Percentiles rank a stretch among this genome's conserved stretches.
phyloP scores from a whole-genome alignment of 2,113 vertebrate genomes.

The Peucedramus taeniatus region DNA sequence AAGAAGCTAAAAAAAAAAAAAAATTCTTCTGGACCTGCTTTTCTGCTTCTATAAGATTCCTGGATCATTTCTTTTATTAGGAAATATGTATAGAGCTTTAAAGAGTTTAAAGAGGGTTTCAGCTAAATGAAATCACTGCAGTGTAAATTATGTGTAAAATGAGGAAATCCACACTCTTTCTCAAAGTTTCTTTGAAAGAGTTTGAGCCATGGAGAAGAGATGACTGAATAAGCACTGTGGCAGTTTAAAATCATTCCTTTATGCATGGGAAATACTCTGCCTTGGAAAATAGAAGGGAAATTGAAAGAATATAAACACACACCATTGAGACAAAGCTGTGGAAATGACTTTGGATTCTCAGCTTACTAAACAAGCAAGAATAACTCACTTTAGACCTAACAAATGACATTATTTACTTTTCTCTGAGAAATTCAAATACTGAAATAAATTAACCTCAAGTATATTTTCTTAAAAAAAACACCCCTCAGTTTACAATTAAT shows the following conservation, averaged over 20 bases:
- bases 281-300: not conserved
- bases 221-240: not conserved
- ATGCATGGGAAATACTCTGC: not conserved
- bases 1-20: not conserved
- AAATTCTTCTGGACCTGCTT: not conserved
- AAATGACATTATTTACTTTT: not conserved
- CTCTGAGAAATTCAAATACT: not conserved
- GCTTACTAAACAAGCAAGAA: not conserved
- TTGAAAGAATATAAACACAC: not conserved
- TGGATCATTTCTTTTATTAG: not conserved
- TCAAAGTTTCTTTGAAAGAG: not conserved
- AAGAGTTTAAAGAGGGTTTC: not conserved
- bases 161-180: not conserved
- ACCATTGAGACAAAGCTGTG: not conserved
- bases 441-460: not conserved
- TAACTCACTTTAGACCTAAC: not conserved
- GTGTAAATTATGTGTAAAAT: not conserved
- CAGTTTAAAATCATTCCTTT: not conserved
- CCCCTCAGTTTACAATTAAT: not conserved
- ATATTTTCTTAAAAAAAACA: rapidly evolving
- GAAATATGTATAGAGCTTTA: not conserved
- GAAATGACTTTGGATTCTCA: not conserved
- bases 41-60: not conserved
- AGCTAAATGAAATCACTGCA: not conserved
- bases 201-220: not conserved